These are phyloP conservation scores for Calameuta idolon DNA, from an alignment of 2,888 invertebrate species.

Conservation along the genomic window DNA sequence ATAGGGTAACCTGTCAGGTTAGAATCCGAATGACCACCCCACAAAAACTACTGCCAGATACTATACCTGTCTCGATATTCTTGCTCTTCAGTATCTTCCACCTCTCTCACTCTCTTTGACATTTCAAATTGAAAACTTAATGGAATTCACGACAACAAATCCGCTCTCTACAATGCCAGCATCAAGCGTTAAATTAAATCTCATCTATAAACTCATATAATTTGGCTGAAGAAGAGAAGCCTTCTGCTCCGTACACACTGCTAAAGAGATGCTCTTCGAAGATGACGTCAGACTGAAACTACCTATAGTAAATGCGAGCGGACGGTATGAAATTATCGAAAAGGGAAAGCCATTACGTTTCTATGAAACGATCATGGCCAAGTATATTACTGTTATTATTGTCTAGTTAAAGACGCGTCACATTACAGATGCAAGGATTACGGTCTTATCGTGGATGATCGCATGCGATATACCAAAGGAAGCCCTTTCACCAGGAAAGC, in stretches of 20 bases:
- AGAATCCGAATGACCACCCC: conserved; percentile 29
- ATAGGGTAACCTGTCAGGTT: neutral
- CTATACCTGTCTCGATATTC: conserved; percentile 2
- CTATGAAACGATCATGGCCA: neutral
- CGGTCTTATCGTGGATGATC: neutral
- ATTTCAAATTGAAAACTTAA: neutral
- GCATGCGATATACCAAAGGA: neutral
- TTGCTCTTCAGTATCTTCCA: neutral
- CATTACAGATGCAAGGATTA: neutral
- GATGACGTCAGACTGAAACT: neutral
- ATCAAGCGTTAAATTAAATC: neutral
- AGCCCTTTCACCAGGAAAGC: neutral
- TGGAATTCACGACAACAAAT: neutral
- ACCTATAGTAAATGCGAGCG: neutral
- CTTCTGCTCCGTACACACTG: neutral
- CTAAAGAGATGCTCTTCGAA: neutral
- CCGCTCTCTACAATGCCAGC: neutral
- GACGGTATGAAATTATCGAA: neutral
- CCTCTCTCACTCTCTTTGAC: neutral
- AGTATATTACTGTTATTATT: neutral
- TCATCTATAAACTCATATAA: neutral
- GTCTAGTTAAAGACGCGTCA: neutral
- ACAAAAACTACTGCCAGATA: conserved; percentile 36
- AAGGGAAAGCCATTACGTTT: neutral
- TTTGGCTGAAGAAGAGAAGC: neutral